Evolutionary conservation across 2,113 vertebrate species (phyloP).

Genomic region (Tragelaphus buxtoni): DNA sequence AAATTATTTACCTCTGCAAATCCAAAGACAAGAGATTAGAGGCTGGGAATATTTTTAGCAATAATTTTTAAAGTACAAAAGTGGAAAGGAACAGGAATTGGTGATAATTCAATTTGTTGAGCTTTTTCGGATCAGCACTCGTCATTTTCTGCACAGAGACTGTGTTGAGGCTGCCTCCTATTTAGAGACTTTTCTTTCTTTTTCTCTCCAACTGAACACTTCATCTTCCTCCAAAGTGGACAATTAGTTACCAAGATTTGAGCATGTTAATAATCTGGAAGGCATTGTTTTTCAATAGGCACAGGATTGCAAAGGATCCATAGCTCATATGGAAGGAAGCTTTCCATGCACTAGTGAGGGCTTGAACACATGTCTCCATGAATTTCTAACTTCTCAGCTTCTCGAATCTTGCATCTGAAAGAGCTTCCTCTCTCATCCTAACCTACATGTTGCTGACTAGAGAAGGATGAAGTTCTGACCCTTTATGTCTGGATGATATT

Average conservation of each 20-base stretch:
- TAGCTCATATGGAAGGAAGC: background rate
- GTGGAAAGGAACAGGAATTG: background rate
- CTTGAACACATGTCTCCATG: background rate
- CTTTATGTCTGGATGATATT: background rate
- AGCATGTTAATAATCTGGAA: background rate
- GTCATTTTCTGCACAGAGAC: background rate
- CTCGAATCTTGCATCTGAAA: background rate
- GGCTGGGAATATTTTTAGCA: background rate
- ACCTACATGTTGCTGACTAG: background rate
- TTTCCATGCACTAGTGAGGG: background rate
- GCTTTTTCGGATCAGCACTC: background rate
- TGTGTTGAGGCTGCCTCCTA: background rate
- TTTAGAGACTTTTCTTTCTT: background rate
- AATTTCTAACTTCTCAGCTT: background rate
- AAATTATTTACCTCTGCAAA: background rate
- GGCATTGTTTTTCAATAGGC: background rate
- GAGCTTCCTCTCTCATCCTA: background rate
- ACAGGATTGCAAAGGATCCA: background rate
- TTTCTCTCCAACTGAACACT: background rate
- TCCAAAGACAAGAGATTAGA: background rate
- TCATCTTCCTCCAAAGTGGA: background rate
- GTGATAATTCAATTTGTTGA: background rate
- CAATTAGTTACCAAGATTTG: background rate
- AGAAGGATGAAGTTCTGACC: background rate
- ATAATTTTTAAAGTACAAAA: background rate